These are phyloP conservation scores for Corvus cornix DNA, from an alignment of 2,113 vertebrate species.

Conservation along the genomic window DNA sequence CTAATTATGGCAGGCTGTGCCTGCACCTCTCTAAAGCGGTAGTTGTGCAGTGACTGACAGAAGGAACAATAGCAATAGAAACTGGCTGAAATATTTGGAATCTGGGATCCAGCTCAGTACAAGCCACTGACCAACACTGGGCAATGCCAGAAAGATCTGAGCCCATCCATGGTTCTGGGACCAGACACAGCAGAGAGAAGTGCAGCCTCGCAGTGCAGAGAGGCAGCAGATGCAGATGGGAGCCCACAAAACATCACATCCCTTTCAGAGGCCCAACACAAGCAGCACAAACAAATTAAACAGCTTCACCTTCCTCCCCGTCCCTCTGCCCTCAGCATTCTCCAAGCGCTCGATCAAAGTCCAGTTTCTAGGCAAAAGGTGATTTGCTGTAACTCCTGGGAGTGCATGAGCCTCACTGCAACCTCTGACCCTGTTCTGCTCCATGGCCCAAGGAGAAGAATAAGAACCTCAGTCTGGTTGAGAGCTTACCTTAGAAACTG, in stretches of 20 bases:
- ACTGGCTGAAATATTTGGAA: neutral
- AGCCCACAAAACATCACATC: neutral
- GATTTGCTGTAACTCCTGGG: neutral
- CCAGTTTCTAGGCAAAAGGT: neutral
- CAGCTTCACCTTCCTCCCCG: neutral
- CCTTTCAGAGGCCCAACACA: neutral
- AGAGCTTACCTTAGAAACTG: conserved; percentile 88
- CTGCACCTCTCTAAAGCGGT: neutral
- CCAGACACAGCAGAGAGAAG: neutral
- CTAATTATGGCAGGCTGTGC: neutral
- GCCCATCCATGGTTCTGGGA: neutral
- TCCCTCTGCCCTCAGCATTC: accelerated
- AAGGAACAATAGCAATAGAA: neutral
- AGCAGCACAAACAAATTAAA: neutral
- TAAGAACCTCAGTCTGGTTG: neutral
- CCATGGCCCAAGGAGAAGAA: accelerated
- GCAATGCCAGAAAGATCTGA: accelerated
- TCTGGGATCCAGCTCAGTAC: neutral
- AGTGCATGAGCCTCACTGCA: accelerated
- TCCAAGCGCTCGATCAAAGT: accelerated
- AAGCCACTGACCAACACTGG: accelerated
- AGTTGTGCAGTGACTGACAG: neutral
- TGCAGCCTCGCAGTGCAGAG: neutral
- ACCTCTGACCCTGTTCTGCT: neutral
- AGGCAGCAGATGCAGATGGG: neutral